Percentiles rank a stretch among this genome's conserved stretches.
Evolutionary conservation across 1,140 invertebrate species (phyloP).

Genomic region (Panagrolaimus sp.): DNA sequence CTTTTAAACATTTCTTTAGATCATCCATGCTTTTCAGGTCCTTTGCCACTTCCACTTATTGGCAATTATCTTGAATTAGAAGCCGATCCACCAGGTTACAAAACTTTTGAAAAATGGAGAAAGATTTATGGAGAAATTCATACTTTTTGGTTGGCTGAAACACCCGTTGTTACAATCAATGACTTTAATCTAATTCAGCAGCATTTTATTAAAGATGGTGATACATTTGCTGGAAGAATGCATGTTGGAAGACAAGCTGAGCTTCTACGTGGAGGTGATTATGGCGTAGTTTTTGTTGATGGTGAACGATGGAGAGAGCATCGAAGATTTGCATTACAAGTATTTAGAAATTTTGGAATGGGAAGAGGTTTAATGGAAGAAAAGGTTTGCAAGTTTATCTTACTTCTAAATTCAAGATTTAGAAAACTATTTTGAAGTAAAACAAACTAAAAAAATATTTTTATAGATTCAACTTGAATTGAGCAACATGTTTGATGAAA

Average conservation of each 20-base stretch:
- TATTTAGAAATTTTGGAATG: conserved; percentile 6
- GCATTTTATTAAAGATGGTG: neutral
- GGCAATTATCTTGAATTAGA: neutral
- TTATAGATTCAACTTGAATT: conserved; percentile 9
- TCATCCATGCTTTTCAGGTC: neutral
- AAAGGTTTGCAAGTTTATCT: no score
- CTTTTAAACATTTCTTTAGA: no score
- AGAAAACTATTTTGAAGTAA: neutral
- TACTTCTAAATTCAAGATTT: no score
- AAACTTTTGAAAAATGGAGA: neutral
- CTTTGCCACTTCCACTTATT: neutral
- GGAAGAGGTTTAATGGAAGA: conserved; percentile 8
- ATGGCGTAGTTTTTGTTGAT: conserved; percentile 7
- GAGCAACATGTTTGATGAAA: neutral
- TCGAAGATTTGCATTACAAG: neutral
- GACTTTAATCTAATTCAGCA: neutral
- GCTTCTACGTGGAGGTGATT: neutral
- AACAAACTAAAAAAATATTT: neutral
- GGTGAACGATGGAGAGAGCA: neutral
- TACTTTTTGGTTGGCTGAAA: conserved; percentile 2
- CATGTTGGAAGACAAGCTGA: neutral
- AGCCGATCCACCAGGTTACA: neutral
- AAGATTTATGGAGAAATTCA: neutral
- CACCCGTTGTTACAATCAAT: neutral
- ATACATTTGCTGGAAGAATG: conserved; percentile 1